Evolutionary conservation across 1,140 invertebrate species (phyloP).

Genomic region (Drosophila auraria): DNA sequence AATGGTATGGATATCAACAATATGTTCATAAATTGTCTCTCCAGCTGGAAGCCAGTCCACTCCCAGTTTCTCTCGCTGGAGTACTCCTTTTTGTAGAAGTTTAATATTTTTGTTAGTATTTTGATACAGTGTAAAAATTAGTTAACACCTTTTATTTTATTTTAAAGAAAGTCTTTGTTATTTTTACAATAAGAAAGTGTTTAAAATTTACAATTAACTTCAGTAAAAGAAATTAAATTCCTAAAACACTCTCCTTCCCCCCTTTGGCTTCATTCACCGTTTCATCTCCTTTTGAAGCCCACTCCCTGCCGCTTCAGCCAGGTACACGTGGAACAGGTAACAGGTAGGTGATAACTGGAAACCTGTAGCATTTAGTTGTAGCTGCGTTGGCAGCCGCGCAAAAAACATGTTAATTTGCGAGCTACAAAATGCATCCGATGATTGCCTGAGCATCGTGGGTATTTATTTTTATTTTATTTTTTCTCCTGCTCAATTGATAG

Average conservation of each 20-base stretch:
- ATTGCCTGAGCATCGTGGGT: slow-evolving; percentile 18
- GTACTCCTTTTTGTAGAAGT: too few relatives aligned
- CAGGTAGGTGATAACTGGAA: slow-evolving; percentile 5
- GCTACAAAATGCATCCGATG: slow-evolving; percentile 38
- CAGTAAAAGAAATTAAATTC: background rate
- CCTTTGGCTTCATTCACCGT: background rate
- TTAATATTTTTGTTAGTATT: background rate
- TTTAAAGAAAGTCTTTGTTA: too few relatives aligned
- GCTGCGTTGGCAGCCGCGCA: slow-evolving; percentile 23
- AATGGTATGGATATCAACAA: background rate
- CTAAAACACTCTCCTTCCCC: background rate
- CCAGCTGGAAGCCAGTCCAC: background rate
- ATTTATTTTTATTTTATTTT: background rate
- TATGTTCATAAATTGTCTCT: slow-evolving; percentile 9
- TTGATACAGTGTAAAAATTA: too few relatives aligned
- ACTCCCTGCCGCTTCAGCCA: slow-evolving; percentile 8
- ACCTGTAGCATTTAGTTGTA: slow-evolving; percentile 15
- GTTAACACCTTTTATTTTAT: too few relatives aligned
- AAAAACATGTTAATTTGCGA: slow-evolving; percentile 33
- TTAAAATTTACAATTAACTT: background rate
- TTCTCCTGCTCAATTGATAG: slow-evolving; percentile 20
- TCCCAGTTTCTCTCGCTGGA: too few relatives aligned
- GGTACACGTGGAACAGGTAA: slow-evolving; percentile 12
- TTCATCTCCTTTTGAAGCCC: slow-evolving; percentile 18
- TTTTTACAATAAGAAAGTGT: background rate